Conservation (phyloP, 2,113 vertebrate species). For the Excalfactoria chinensis region DNA sequence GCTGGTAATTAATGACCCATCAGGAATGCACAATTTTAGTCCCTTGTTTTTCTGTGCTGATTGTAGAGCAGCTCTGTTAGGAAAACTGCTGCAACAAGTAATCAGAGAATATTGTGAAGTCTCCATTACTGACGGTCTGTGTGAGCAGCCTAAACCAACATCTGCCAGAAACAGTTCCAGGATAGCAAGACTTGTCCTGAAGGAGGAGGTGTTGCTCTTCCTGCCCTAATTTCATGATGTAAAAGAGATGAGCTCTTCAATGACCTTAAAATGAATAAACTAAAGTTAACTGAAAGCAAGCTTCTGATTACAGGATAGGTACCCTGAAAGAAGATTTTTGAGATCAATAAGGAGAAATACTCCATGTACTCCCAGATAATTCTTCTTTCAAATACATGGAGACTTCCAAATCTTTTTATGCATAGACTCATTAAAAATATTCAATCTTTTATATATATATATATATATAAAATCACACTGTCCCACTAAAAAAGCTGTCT, state of each 20-base stretch:
- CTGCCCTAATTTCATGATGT: not conserved
- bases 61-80: not conserved
- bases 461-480: slow-evolving; percentile 20
- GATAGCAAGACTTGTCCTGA: not conserved
- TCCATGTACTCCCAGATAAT: not conserved
- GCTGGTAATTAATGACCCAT: not conserved
- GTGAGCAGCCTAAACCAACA: not conserved
- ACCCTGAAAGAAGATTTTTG: not conserved
- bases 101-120: not conserved
- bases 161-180: not conserved
- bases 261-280: not conserved
- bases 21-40: not conserved
- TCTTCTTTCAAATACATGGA: not conserved
- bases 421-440: slow-evolving; percentile 12
- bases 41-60: not conserved
- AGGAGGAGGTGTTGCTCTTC: not conserved
- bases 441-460: not conserved
- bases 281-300: not conserved
- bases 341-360: not conserved
- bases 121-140: not conserved
- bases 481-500: slow-evolving; percentile 28
- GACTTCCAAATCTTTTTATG: slow-evolving; percentile 42
- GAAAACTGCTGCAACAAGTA: not conserved
- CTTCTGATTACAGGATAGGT: not conserved
- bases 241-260: not conserved